Conservation (phyloP, 2,113 vertebrate genomes). For the Hippocampus guttulatus region DNA sequence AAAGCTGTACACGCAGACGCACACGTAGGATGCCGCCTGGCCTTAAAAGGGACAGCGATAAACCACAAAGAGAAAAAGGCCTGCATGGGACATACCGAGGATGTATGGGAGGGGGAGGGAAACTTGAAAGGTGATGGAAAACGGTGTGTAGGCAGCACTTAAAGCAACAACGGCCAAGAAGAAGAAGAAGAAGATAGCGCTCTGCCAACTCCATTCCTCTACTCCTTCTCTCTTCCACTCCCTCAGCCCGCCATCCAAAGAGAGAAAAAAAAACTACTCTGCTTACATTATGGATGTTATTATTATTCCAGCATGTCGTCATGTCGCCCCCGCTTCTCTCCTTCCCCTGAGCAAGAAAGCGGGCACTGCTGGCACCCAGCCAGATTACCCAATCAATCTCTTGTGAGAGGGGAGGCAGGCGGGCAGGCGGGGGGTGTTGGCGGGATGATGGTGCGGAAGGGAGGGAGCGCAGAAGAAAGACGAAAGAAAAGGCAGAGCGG, state of each 20-base stretch:
- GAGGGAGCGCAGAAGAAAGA: slow-evolving; percentile 41
- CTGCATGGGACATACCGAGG: slow-evolving; percentile 44
- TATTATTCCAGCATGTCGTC: slow-evolving; percentile 70
- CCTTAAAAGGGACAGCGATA: slow-evolving; percentile 59
- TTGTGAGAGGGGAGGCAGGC: slow-evolving; percentile 48
- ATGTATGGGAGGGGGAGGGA: slow-evolving; percentile 14
- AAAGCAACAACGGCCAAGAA: slow-evolving; percentile 30
- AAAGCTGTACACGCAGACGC: slow-evolving; percentile 54
- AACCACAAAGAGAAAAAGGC: slow-evolving; percentile 59
- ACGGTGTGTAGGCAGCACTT: slow-evolving; percentile 45
- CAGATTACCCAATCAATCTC: slow-evolving; percentile 77
- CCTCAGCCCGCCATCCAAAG: slow-evolving; percentile 47
- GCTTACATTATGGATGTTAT: slow-evolving; percentile 64
- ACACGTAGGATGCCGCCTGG: slow-evolving; percentile 49
- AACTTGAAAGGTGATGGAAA: slow-evolving; percentile 40
- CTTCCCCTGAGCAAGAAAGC: slow-evolving; percentile 67
- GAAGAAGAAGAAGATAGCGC: slow-evolving; percentile 44
- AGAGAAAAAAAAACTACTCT: slow-evolving; percentile 26
- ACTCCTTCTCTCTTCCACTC: slow-evolving; percentile 7
- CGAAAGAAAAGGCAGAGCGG: slow-evolving; percentile 43
- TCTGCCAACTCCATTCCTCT: slow-evolving; percentile 41
- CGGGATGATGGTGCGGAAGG: slow-evolving; percentile 39
- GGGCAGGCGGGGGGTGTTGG: background rate
- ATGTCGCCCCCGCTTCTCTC: slow-evolving; percentile 66
- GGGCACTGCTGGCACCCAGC: slow-evolving; percentile 70